Evolutionary conservation across 2,888 invertebrate species (phyloP).

Genomic region (Pristionchus japonicus): DNA sequence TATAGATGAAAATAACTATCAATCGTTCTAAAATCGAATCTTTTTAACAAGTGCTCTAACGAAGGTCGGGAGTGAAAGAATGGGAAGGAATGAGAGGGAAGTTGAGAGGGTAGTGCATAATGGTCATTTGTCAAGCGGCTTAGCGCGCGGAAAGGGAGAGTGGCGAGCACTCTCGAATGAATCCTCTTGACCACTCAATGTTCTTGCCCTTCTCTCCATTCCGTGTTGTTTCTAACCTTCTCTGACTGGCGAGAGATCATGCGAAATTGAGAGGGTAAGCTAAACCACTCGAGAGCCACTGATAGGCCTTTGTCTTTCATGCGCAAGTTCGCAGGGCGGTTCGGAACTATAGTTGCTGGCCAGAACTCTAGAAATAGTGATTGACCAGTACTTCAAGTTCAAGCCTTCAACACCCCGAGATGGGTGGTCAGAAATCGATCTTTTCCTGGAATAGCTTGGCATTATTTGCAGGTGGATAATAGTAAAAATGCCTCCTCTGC

Average conservation of each 20-base stretch:
- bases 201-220: neutral
- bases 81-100: neutral
- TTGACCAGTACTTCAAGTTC: no score
- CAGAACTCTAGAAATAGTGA: neutral
- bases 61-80: neutral
- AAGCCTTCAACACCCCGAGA: no score
- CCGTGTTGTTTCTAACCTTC: neutral
- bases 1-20: no score
- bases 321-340: neutral
- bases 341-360: neutral
- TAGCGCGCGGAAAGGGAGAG: no score
- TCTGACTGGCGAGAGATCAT: neutral
- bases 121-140: conserved; percentile 40
- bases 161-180: neutral
- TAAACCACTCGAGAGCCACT: neutral
- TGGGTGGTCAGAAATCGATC: no score
- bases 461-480: neutral
- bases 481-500: neutral
- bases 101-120: neutral
- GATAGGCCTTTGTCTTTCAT: conserved; percentile 11
- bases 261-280: neutral
- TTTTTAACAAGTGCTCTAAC: no score
- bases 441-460: no score
- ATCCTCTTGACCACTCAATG: neutral
- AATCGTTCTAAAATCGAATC: no score